These are phyloP conservation scores for Apteryx owenii DNA, from an alignment of 2,113 vertebrate genomes.

Conservation along the genomic window DNA sequence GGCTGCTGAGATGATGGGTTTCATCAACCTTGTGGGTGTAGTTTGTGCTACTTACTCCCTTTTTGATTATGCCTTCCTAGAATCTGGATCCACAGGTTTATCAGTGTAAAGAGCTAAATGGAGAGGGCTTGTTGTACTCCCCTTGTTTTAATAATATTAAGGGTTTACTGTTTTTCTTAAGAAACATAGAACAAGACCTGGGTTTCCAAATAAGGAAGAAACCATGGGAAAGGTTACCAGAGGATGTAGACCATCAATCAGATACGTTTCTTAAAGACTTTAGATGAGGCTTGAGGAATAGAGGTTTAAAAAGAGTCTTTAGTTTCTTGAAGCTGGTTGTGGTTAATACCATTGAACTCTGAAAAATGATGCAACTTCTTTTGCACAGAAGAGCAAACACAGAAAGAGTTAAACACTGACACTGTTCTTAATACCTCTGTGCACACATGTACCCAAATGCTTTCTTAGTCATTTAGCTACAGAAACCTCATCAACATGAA, in stretches of 20 bases:
- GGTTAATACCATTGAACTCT: background rate
- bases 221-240: background rate
- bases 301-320: background rate
- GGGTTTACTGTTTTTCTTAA: background rate
- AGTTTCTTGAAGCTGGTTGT: background rate
- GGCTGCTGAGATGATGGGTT: too few species aligned
- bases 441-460: background rate
- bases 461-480: background rate
- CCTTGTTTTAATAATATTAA: background rate
- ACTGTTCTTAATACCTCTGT: background rate
- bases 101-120: too few species aligned
- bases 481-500: background rate
- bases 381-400: background rate
- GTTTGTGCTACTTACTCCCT: background rate
- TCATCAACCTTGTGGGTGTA: background rate
- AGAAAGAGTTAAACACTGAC: background rate
- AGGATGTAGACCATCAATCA: background rate
- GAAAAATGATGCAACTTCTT: background rate
- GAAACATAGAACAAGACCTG: background rate
- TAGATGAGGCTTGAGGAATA: too few species aligned
- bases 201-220: background rate
- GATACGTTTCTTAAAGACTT: background rate
- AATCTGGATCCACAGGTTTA: background rate
- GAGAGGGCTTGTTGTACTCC: background rate
- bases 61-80: too few species aligned